phyloP scores from a whole-genome alignment of 2,888 invertebrate species.

The Abscondita cerata region DNA sequence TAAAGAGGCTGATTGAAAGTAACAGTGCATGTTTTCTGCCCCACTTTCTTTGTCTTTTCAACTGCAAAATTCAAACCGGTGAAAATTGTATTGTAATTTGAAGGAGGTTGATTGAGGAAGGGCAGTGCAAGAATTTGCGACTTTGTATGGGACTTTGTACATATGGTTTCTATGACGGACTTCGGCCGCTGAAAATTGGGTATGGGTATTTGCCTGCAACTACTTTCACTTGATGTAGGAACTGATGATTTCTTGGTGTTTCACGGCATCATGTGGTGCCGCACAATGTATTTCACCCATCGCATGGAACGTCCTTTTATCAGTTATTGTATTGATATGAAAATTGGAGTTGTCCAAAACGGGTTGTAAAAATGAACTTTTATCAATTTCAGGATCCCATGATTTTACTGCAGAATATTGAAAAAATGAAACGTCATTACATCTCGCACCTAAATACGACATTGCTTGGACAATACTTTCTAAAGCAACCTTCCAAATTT shows the following conservation, averaged over 20 bases:
- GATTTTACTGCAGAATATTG: neutral
- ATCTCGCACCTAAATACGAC: neutral
- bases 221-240: neutral
- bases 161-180: neutral
- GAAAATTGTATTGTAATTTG: too few species aligned
- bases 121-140: neutral
- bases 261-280: too few species aligned
- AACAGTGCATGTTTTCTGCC: neutral
- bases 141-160: neutral
- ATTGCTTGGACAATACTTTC: neutral
- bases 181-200: neutral
- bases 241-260: neutral
- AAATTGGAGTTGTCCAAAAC: neutral
- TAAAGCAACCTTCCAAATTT: too few species aligned
- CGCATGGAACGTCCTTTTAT: neutral
- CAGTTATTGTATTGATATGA: neutral
- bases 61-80: neutral
- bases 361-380: neutral
- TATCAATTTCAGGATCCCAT: neutral
- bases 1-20: neutral
- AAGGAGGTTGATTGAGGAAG: neutral
- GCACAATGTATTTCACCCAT: too few species aligned
- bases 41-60: neutral
- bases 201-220: neutral
- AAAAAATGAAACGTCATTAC: neutral